Base-by-base conservation (phyloP, 2,888 invertebrate genomes). In the Caenorhabditis angaria region DNA sequence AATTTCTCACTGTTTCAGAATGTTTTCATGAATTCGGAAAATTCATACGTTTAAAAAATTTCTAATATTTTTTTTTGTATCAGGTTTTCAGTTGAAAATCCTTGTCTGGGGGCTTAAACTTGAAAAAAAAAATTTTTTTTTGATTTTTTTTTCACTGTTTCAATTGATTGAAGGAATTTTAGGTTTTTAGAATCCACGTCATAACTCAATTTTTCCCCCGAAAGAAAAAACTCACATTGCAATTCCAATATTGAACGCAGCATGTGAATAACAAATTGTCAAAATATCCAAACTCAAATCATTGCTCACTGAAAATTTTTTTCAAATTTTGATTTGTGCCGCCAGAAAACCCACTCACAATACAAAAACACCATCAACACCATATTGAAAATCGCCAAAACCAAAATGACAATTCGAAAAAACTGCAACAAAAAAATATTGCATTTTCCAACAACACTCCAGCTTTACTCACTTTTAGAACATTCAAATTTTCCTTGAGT, bases 401-500 rank as follows among this genome's bases (percentile, higher is more conserved):
- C 41, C 8, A 14, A 3, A 6, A 41, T 18, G 14, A 41, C 14
- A 14, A 41, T 3, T 41, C 41, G 41, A 41, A 41, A 14, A 41
- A 41, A 41, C 41, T 41, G 41, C 41, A 18, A 41, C n/a, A n/a
- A n/a, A 41, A 41, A 41, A 14, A 41, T 41, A 14, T 41, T 41
- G 6, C 41, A 14, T 18, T 12, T 12, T 18, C 3, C 6, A 10
- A 41, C 3, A 41, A 14, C 10, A 41, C 18, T 3, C 18, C 18
- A 3, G 10, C 6, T 8, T 8, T 10, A 32, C 32, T 41, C 18
- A 41, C 41, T 18, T 41, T 41, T 58, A 68, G 58, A 35, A 63
- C 48, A 59, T 68, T 68, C 32, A 68, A 18, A 60, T 69, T 69
- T 41, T 69, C 68, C 60, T 69, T 69, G 0, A 69, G 25, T 28